A percentile compares a stretch with the other conserved stretches of the same genome.
Conservation (phyloP, 2,113 vertebrate species). For the Gymnocephalus cernua region DNA sequence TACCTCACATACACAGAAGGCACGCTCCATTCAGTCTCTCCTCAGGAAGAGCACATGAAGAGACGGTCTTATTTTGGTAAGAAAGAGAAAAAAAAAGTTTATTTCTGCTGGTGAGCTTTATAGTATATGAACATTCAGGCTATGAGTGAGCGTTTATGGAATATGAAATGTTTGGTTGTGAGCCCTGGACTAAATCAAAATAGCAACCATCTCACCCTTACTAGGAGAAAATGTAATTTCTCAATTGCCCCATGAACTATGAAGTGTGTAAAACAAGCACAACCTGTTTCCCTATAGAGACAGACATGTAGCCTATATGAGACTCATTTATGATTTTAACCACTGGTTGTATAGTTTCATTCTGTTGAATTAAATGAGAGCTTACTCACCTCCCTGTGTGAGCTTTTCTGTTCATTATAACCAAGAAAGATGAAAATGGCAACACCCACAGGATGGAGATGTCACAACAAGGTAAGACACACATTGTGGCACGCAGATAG, state of each 20-base stretch:
- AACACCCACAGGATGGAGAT: conserved; percentile 2
- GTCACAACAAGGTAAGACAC: conserved; percentile 5
- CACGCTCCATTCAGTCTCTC: conserved; percentile 53
- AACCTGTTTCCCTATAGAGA: conserved; percentile 69
- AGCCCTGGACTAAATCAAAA: conserved; percentile 51
- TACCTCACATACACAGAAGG: conserved; percentile 55
- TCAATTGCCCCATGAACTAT: conserved; percentile 39
- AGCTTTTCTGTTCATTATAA: conserved; percentile 47
- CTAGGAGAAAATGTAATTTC: conserved; percentile 40
- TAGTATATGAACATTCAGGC: conserved; percentile 41
- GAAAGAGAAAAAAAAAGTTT: conserved; percentile 42
- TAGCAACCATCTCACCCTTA: conserved; percentile 24
- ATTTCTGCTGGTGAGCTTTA: conserved; percentile 60
- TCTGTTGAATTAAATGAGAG: conserved; percentile 79
- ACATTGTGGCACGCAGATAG: not conserved
- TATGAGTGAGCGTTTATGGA: conserved; percentile 30
- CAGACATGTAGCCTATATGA: conserved; percentile 65
- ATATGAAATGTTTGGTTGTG: conserved; percentile 52
- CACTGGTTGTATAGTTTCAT: conserved; percentile 80
- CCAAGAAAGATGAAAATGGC: conserved; percentile 9
- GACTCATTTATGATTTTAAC: conserved; percentile 70
- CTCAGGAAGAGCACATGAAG: conserved; percentile 73
- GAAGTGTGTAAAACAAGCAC: conserved; percentile 79
- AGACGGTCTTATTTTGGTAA: conserved; percentile 69
- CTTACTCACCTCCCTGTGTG: conserved; percentile 61